Conservation (phyloP, 2,797 vertebrate species). For the Smutsia gigantea region DNA sequence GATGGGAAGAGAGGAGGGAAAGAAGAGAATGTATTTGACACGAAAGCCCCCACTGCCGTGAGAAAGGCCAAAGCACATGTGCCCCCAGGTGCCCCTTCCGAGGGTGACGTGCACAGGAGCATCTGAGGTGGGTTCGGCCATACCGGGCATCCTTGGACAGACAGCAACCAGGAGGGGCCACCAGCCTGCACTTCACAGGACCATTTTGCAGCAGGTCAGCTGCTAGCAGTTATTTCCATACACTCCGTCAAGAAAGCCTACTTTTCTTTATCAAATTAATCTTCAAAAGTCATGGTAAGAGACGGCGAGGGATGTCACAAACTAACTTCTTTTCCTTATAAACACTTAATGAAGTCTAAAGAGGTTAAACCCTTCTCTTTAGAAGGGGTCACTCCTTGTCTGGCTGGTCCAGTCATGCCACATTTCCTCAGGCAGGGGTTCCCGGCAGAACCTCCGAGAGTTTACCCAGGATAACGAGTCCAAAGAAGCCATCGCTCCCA, state of each 20-base stretch:
- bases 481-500: neutral
- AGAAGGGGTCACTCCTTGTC: neutral
- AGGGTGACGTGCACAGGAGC: neutral
- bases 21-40: neutral
- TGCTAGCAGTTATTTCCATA: conserved; percentile 51
- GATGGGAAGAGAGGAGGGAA: too few relatives aligned
- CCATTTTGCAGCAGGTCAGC: neutral
- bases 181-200: too few relatives aligned
- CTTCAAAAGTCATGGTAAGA: conserved; percentile 47
- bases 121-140: too few relatives aligned
- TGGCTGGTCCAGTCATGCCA: rapidly evolving
- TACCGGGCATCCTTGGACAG: too few relatives aligned
- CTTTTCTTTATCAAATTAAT: conserved; percentile 61
- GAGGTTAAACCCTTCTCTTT: conserved; percentile 14
- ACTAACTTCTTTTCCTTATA: conserved; percentile 31
- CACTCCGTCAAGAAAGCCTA: conserved; percentile 19
- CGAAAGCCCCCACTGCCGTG: rapidly evolving
- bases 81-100: neutral
- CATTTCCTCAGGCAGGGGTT: neutral
- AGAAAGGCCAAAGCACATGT: neutral
- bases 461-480: neutral
- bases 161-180: too few relatives aligned
- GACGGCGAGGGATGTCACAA: neutral
- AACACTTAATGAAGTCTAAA: conserved; percentile 42
- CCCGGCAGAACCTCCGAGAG: neutral